phyloP scores from a whole-genome alignment of 2,888 invertebrate species.

The Sphinx pinastri region DNA sequence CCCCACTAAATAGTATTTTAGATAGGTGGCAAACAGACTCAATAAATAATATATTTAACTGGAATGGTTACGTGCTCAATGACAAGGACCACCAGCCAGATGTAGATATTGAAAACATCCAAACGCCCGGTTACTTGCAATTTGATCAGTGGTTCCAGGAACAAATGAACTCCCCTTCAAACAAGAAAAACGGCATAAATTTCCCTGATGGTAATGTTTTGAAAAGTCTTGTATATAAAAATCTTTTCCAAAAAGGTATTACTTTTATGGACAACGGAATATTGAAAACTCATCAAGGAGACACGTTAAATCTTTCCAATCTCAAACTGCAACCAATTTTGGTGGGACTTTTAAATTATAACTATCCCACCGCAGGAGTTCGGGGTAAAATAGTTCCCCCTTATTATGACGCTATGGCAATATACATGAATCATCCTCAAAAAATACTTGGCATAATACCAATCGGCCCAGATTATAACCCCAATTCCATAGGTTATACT shows the following conservation, averaged over 20 bases:
- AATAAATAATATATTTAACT: not conserved
- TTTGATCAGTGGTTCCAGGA: slow-evolving; percentile 56
- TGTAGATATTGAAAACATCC: not conserved
- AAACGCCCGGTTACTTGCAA: not conserved
- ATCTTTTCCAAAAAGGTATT: slow-evolving; percentile 52
- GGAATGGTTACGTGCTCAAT: not conserved
- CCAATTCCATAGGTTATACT: slow-evolving; percentile 26
- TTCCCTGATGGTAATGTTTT: not conserved
- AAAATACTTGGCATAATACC: slow-evolving; percentile 62
- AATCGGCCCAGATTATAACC: slow-evolving; percentile 46
- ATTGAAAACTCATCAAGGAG: slow-evolving; percentile 49
- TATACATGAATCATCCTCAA: slow-evolving; percentile 52
- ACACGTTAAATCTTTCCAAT: slow-evolving; percentile 45
- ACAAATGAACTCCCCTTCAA: slow-evolving; percentile 45
- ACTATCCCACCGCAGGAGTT: slow-evolving; percentile 22
- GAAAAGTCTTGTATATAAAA: slow-evolving; percentile 45
- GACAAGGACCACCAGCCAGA: not conserved
- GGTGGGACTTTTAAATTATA: slow-evolving; percentile 52
- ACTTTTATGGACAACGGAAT: slow-evolving; percentile 45
- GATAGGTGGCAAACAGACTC: not conserved
- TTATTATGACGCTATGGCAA: slow-evolving; percentile 55
- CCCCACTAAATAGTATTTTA: too few species aligned
- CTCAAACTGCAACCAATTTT: slow-evolving; percentile 58
- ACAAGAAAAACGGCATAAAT: slow-evolving; percentile 31
- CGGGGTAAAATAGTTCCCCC: slow-evolving; percentile 34